Evolutionary conservation across 1,140 invertebrate species (phyloP).

Genomic region (Brachionus sp.): DNA sequence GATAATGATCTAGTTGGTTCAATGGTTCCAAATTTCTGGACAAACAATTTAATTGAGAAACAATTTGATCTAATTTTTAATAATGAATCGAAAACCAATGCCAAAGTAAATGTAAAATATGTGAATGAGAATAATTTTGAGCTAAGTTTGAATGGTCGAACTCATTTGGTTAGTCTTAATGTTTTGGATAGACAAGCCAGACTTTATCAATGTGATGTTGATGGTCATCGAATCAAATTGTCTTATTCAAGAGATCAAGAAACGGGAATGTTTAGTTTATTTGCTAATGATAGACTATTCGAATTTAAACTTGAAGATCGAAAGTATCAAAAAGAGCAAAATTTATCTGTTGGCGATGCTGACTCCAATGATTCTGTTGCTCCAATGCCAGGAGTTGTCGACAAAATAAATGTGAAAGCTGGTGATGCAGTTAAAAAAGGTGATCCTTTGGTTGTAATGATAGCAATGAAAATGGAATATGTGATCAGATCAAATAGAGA

Average conservation of each 20-base stretch:
- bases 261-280: conserved; percentile 43
- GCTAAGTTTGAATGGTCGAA: neutral
- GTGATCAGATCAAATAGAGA: conserved; percentile 22
- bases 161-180: neutral
- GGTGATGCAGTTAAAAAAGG: conserved; percentile 76
- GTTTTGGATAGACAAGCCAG: neutral
- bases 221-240: conserved; percentile 39
- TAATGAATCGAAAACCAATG: neutral
- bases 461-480: conserved; percentile 98
- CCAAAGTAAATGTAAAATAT: conserved; percentile 27
- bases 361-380: conserved; percentile 66
- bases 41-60: neutral
- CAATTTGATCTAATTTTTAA: conserved; percentile 12
- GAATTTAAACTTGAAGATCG: conserved; percentile 58
- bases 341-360: conserved; percentile 35
- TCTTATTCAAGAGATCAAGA: conserved; percentile 30
- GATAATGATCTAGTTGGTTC: neutral
- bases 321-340: conserved; percentile 54
- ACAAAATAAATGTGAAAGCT: conserved; percentile 77
- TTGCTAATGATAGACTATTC: conserved; percentile 56
- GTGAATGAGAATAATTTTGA: neutral
- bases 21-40: neutral
- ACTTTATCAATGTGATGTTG: conserved; percentile 29
- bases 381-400: conserved; percentile 91
- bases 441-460: conserved; percentile 80